Evolutionary conservation across 2,888 invertebrate genomes (phyloP).

Genomic region (Autographa gamma): DNA sequence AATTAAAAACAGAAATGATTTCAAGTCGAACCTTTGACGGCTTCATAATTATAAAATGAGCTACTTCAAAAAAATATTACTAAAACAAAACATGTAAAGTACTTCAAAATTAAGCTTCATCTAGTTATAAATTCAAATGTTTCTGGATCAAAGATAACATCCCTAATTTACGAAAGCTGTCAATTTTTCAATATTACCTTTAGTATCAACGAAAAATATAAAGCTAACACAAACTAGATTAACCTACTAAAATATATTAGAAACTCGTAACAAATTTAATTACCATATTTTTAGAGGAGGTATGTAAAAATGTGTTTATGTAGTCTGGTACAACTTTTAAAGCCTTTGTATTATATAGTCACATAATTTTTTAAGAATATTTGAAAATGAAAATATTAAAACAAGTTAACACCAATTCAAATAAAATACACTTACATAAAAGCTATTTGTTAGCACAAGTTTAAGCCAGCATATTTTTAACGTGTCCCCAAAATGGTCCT

Average conservation of each 20-base stretch:
- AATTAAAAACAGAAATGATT: too few species aligned
- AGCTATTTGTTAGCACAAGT: neutral
- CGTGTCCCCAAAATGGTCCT: constrained; percentile 6
- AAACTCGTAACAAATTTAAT: too few species aligned
- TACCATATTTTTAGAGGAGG: too few species aligned
- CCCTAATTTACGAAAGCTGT: constrained; percentile 24
- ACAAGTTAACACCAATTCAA: neutral
- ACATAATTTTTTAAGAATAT: too few species aligned
- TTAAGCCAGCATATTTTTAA: neutral
- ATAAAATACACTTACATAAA: neutral
- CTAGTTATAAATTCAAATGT: constrained; percentile 18
- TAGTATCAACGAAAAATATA: constrained; percentile 29
- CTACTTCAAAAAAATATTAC: too few species aligned
- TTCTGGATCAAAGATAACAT: constrained; percentile 44
- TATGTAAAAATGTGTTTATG: neutral
- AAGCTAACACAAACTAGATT: neutral
- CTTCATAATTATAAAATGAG: too few species aligned
- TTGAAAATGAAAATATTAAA: constrained; percentile 2
- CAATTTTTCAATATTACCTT: constrained; percentile 33
- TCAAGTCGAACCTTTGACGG: too few species aligned
- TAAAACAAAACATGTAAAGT: neutral
- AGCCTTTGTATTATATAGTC: too few species aligned
- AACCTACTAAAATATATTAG: too few species aligned
- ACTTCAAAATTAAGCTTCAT: too few species aligned
- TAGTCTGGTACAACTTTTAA: too few species aligned